Evolutionary conservation across 2,888 invertebrate genomes (phyloP).

Genomic region (Rosalia funebris): DNA sequence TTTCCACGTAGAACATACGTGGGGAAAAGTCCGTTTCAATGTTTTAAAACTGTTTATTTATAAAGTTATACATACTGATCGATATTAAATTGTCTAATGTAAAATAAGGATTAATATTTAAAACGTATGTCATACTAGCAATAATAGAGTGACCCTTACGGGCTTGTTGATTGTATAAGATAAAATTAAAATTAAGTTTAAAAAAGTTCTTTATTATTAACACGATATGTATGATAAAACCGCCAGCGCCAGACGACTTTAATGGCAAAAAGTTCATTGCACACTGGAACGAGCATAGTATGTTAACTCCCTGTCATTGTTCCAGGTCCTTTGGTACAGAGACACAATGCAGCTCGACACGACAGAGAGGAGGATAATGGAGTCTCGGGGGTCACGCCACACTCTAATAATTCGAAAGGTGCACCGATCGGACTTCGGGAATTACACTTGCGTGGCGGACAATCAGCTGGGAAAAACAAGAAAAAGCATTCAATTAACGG

Average conservation of each 20-base stretch:
- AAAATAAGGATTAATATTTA: too few species aligned
- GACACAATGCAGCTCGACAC: slow-evolving; percentile 76
- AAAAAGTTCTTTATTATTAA: too few species aligned
- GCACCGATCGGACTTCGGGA: slow-evolving; percentile 74
- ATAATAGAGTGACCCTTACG: too few species aligned
- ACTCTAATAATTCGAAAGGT: slow-evolving; percentile 76
- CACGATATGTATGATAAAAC: not conserved
- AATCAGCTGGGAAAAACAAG: slow-evolving; percentile 74
- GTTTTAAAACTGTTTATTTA: too few species aligned
- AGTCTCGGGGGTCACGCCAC: slow-evolving; percentile 73
- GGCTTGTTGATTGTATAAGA: too few species aligned
- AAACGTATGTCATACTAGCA: too few species aligned
- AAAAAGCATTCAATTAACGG: slow-evolving; percentile 73
- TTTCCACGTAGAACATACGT: too few species aligned
- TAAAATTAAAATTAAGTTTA: too few species aligned
- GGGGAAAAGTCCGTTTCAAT: too few species aligned
- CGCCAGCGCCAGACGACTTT: not conserved
- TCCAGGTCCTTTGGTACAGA: slow-evolving; percentile 74
- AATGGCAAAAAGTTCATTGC: not conserved
- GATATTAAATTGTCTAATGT: too few species aligned
- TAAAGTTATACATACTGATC: too few species aligned
- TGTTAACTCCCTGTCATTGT: slow-evolving; percentile 30
- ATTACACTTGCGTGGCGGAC: slow-evolving; percentile 77
- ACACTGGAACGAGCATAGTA: not conserved
- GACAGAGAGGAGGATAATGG: slow-evolving; percentile 74